These are phyloP conservation scores for Drosophila ochracea DNA, from an alignment of 2,888 invertebrate species.

Conservation along the genomic window DNA sequence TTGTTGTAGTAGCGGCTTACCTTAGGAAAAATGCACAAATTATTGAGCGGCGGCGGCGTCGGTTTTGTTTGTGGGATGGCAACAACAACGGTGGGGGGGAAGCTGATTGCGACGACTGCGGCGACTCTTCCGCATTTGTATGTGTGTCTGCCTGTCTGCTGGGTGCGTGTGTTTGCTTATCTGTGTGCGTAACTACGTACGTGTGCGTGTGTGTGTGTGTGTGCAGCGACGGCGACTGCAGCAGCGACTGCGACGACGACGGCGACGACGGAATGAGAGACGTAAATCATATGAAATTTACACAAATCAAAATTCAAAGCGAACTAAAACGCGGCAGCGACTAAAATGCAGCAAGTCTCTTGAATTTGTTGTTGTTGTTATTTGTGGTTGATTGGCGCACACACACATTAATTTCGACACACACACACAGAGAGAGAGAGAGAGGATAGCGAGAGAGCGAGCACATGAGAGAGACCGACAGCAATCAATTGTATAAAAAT, in stretches of 20 bases:
- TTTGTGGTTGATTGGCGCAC: conserved; percentile 57
- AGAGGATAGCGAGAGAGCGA: conserved; percentile 24
- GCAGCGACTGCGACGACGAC: conserved; percentile 35
- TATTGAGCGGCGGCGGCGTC: conserved; percentile 44
- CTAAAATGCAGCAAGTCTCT: conserved; percentile 61
- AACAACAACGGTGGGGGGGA: conserved; percentile 36
- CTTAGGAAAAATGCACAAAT: conserved; percentile 63
- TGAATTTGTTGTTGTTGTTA: conserved; percentile 55
- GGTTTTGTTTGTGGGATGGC: conserved; percentile 32
- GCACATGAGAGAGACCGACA: conserved; percentile 42
- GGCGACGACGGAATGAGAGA: conserved; percentile 29
- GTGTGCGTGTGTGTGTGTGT: conserved; percentile 18
- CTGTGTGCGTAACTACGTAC: conserved; percentile 16
- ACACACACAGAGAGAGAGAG: conserved; percentile 22
- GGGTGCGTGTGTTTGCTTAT: conserved; percentile 21
- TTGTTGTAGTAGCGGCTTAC: conserved; percentile 43
- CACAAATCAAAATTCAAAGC: conserved; percentile 51
- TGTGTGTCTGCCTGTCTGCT: conserved; percentile 10
- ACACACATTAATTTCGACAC: conserved; percentile 37
- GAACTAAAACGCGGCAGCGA: conserved; percentile 46
- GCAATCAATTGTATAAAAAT: conserved; percentile 64
- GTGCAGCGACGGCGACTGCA: conserved; percentile 22
- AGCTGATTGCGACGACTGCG: conserved; percentile 40
- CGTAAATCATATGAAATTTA: conserved; percentile 39
- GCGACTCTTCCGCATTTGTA: conserved; percentile 69